These are phyloP conservation scores for Phycodurus eques DNA, from an alignment of 2,113 vertebrate genomes.

Conservation along the genomic window DNA sequence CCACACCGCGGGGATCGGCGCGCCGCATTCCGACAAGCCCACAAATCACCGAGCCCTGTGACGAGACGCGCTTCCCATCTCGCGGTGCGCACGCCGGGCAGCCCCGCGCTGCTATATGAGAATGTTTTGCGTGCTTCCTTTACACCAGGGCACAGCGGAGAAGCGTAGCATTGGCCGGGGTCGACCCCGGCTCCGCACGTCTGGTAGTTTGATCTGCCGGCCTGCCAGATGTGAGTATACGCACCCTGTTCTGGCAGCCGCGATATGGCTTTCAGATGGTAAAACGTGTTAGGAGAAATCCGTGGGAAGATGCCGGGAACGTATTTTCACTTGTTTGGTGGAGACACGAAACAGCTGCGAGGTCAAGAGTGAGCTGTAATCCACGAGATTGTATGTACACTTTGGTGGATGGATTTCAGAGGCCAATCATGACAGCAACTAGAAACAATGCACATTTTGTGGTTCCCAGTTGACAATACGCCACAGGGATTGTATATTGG, in stretches of 20 bases:
- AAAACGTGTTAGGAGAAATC: conserved; percentile 48
- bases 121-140: conserved; percentile 18
- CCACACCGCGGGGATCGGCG: conserved; percentile 48
- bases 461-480: not conserved
- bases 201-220: conserved; percentile 31
- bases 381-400: not conserved
- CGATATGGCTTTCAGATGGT: conserved; percentile 64
- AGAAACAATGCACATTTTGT: not conserved
- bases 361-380: conserved; percentile 20
- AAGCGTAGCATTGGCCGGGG: not conserved
- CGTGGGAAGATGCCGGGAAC: conserved; percentile 40
- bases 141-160: conserved; percentile 10
- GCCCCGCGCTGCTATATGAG: conserved; percentile 21
- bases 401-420: conserved; percentile 30
- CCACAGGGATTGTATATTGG: not conserved
- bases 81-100: conserved; percentile 22
- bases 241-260: conserved; percentile 6
- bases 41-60: conserved; percentile 41
- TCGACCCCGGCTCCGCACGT: not conserved
- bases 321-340: conserved; percentile 46
- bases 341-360: conserved; percentile 37
- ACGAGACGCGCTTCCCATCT: conserved; percentile 58
- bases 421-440: conserved; percentile 19
- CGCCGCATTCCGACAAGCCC: conserved; percentile 59
- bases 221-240: conserved; percentile 58